These are phyloP conservation scores for Centroberyx gerrardi DNA, from an alignment of 2,797 vertebrate species.

Conservation along the genomic window DNA sequence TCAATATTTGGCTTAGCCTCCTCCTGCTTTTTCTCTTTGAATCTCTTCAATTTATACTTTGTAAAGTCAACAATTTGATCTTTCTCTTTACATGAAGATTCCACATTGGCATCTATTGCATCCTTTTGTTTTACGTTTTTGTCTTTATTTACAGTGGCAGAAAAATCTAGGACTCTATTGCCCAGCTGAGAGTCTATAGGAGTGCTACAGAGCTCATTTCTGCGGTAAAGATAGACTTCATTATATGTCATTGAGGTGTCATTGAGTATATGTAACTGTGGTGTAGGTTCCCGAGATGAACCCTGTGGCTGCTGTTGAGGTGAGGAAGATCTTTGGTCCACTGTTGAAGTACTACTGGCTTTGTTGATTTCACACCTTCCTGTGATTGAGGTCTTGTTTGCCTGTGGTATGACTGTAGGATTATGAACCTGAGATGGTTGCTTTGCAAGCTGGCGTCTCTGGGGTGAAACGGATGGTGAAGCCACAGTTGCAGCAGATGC, in stretches of 20 bases:
- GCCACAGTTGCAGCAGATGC: constrained; percentile 40
- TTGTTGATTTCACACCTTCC: constrained; percentile 22
- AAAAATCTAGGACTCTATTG: constrained; percentile 83
- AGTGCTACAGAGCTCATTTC: constrained; percentile 40
- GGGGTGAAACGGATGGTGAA: constrained; percentile 44
- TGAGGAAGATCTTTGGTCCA: constrained; percentile 16
- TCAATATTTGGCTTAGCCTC: constrained; percentile 26
- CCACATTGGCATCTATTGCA: background rate
- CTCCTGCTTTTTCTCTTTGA: constrained; percentile 65
- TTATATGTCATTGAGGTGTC: constrained; percentile 44
- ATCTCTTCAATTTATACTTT: constrained; percentile 78
- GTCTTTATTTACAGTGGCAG: constrained; percentile 57
- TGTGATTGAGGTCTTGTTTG: constrained; percentile 35
- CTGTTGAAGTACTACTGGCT: constrained; percentile 6
- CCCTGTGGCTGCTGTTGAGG: constrained; percentile 45
- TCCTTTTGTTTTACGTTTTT: constrained; percentile 46
- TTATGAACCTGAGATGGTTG: constrained; percentile 73
- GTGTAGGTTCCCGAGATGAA: constrained; percentile 35
- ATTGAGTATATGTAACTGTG: constrained; percentile 78
- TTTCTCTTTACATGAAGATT: constrained; percentile 37
- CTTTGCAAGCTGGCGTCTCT: constrained; percentile 70
- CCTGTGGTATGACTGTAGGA: constrained; percentile 38
- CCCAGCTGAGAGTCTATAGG: constrained; percentile 49
- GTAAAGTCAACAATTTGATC: constrained; percentile 80
- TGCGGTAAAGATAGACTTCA: constrained; percentile 73